Base-by-base conservation (phyloP, 2,797 vertebrate genomes). In the Chelonia mydas region DNA sequence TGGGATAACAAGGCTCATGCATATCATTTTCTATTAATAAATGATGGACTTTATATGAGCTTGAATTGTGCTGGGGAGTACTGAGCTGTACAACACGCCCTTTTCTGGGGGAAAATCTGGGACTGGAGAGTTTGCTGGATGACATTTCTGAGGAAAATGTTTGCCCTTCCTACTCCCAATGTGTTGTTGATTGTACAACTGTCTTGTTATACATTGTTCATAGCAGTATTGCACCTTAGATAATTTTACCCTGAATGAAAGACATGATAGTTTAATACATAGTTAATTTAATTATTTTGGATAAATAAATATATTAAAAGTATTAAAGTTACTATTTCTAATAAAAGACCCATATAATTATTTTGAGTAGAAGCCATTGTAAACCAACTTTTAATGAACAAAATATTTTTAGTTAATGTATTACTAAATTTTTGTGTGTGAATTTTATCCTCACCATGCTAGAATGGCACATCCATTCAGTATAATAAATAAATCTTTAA, bases 401-500 rank as follows among this genome's bases (percentile, higher is more conserved):
- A 86, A 86, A 83, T 41, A 90, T 33, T 80, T 1, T 86, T 93
- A 90, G 65, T 12, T 17, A 81, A 82, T 5, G 0, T 91, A 72
- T 74, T 78, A 53, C 21, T 83, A 49, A 37, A 81, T 92, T 91
- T 76, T 68, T 76, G 55, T 41, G 45, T 83, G 68, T 90, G 27
- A 74, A 78, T 55, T 89, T 92, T 92, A 55, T 94, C 89, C 28
- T 90, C 57, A 77, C 5, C 21, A 9, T 79, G 27, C 84, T 90
- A 79, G 92, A 83, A 83, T 9, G 86, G 6, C 51, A 27, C 27
- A 47, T 50, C 7, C 86, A 27, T 78, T 95, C 25, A 17, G 51
- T 2, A 68, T 23, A 87, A 96, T 23, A 89, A 90, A 81, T 54
- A 95, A 89, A 93, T 27, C 45, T 86, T 76, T 78, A 92, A 83